Base-by-base conservation (phyloP, 2,797 vertebrate species). In the Smutsia temminckii region DNA sequence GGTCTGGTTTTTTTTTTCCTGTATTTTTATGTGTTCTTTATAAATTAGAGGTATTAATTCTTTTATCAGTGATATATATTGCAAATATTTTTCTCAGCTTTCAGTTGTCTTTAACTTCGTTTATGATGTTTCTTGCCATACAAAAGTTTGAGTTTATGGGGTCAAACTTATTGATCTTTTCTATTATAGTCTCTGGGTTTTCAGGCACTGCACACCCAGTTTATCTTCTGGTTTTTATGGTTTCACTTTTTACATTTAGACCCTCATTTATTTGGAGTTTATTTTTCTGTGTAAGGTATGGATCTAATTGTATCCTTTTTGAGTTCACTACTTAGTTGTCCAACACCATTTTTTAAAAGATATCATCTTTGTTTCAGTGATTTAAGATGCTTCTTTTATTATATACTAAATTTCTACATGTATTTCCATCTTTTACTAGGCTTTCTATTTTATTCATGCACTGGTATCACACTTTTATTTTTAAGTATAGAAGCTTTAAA, bases 1-100 rank as follows among this genome's bases (percentile, higher is more conserved):
- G 1, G 59, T 86, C 51, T 63, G 1, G 75, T 68, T 93, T 21
- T 93, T 21, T 87, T 91, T 86, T 57, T 42, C 57, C 51, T 85
- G 1, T 23, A 61, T 68, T 66, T 89, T 92, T 87, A 84, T 37
- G 5, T 71, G 5, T 85, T 74, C 53, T 86, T 85, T 89, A 49
- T 63, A 78, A 81, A 49, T 78, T 92, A 84, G 72, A 80, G 49
- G 12, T 51, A 29, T 34, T 96, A 88, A 61, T 37, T 87, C 51
- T 53, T 78, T 90, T 27, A 46, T 79, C 25, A 53, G 21, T 89
- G 66, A 14, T 71, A 49, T 59, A 77, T 77, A n/a, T 84, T 93
- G 32, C 81, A 92, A 55, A 87, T 89, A 79, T 92, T 61, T 75
- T 83, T 68, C 46, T 37, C 53, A 84, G 42, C 53, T 93, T 93